These are phyloP conservation scores for Saccostrea cuccullata DNA, from an alignment of 1,140 invertebrate genomes.

Conservation along the genomic window DNA sequence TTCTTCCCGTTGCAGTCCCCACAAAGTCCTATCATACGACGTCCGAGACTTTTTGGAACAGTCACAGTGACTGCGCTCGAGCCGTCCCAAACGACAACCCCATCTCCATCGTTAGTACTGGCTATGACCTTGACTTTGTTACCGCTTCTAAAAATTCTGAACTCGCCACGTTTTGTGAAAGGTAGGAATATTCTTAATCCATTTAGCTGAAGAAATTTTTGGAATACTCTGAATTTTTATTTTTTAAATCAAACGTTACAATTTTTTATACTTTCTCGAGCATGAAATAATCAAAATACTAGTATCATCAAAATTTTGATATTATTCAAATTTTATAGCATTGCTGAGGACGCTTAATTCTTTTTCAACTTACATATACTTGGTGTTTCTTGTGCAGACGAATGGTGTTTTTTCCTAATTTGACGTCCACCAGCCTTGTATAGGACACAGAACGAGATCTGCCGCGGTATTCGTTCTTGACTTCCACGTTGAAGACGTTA, in stretches of 20 bases:
- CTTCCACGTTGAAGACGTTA: constrained; percentile 54
- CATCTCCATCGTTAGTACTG: not conserved
- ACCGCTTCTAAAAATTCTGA: constrained; percentile 49
- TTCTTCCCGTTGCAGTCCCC: constrained; percentile 87
- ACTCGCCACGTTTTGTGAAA: constrained; percentile 52
- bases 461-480: constrained; percentile 55
- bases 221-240: not conserved
- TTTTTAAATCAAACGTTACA: not conserved
- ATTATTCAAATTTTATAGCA: too few species aligned
- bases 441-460: constrained; percentile 36
- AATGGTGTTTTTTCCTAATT: constrained; percentile 47
- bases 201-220: constrained; percentile 42
- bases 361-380: constrained; percentile 48
- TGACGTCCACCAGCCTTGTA: constrained; percentile 51
- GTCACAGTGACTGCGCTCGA: constrained; percentile 81
- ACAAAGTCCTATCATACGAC: constrained; percentile 90
- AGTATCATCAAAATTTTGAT: too few species aligned
- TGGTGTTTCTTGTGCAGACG: constrained; percentile 51
- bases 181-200: constrained; percentile 46
- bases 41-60: constrained; percentile 87
- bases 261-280: not conserved
- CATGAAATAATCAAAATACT: too few species aligned
- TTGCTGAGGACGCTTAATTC: too few species aligned
- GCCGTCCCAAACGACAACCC: constrained; percentile 50
- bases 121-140: constrained; percentile 38